Evolutionary conservation across 2,888 invertebrate genomes (phyloP).

Genomic region (Cepaea hortensis): DNA sequence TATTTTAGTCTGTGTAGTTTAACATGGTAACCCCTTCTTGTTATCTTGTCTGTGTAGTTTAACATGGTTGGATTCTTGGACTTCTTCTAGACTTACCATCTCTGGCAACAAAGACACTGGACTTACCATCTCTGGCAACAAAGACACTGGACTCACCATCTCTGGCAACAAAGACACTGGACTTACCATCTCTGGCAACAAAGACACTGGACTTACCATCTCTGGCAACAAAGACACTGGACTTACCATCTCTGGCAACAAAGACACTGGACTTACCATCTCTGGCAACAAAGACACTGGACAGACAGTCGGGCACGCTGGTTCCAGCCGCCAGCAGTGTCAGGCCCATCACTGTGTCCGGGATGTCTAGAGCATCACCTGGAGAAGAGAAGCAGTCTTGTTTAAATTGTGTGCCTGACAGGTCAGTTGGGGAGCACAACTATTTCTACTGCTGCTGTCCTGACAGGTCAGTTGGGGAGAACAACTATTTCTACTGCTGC

Average conservation of each 20-base stretch:
- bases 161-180: slow-evolving; percentile 71
- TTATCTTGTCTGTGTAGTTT: no score
- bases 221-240: slow-evolving; percentile 71
- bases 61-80: no score
- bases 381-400: slow-evolving; percentile 6
- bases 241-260: slow-evolving; percentile 72
- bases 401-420: neutral
- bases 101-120: slow-evolving; percentile 71
- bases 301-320: slow-evolving; percentile 73
- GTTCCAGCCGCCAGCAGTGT: slow-evolving; percentile 74
- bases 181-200: slow-evolving; percentile 72
- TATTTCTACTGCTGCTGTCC: no score
- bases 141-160: slow-evolving; percentile 72
- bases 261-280: slow-evolving; percentile 72
- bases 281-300: slow-evolving; percentile 71
- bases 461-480: no score
- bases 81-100: no score
- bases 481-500: no score
- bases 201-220: slow-evolving; percentile 72
- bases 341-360: slow-evolving; percentile 74
- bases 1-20: no score
- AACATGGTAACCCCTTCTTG: no score
- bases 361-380: slow-evolving; percentile 72
- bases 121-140: slow-evolving; percentile 72
- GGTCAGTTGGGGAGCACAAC: no score